Percentiles rank a stretch among this genome's conserved stretches.
These are phyloP conservation scores for Epistrophella euchroma DNA, from an alignment of 2,888 invertebrate genomes.

Conservation along the genomic window DNA sequence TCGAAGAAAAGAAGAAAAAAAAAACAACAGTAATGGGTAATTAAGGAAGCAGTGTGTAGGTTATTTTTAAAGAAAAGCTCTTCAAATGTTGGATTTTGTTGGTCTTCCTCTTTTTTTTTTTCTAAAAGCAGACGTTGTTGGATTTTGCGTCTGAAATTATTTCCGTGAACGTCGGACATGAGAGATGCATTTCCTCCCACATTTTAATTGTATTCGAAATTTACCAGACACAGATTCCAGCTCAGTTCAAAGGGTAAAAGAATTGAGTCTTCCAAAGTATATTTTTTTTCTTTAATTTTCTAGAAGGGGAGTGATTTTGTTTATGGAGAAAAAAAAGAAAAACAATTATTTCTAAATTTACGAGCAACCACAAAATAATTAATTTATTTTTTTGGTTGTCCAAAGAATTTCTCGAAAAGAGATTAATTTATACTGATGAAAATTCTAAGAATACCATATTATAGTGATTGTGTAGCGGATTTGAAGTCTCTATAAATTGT, in stretches of 20 bases:
- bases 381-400: constrained; percentile 40
- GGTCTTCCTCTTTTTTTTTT: constrained; percentile 19
- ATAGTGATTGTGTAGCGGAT: neutral
- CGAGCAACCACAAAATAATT: constrained; percentile 58
- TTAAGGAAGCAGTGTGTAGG: constrained; percentile 47
- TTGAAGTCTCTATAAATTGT: constrained; percentile 1
- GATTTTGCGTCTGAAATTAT: constrained; percentile 33
- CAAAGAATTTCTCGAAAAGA: constrained; percentile 35
- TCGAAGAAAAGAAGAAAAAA: constrained; percentile 7
- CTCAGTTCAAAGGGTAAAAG: constrained; percentile 46
- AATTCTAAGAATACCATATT: constrained; percentile 42
- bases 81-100: constrained; percentile 4
- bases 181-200: constrained; percentile 66
- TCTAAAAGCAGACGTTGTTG: constrained; percentile 1
- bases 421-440: constrained; percentile 56
- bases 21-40: constrained; percentile 40
- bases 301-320: constrained; percentile 14
- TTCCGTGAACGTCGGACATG: constrained; percentile 32
- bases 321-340: neutral
- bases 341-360: constrained; percentile 64
- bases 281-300: neutral
- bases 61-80: constrained; percentile 41
- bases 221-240: constrained; percentile 12
- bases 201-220: constrained; percentile 38
- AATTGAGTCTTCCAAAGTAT: constrained; percentile 21